Evolutionary conservation across 1,140 invertebrate species (phyloP), one percentile per base, ranked within the genome.

Genomic region (Meloidogyne floridensis): DNA sequence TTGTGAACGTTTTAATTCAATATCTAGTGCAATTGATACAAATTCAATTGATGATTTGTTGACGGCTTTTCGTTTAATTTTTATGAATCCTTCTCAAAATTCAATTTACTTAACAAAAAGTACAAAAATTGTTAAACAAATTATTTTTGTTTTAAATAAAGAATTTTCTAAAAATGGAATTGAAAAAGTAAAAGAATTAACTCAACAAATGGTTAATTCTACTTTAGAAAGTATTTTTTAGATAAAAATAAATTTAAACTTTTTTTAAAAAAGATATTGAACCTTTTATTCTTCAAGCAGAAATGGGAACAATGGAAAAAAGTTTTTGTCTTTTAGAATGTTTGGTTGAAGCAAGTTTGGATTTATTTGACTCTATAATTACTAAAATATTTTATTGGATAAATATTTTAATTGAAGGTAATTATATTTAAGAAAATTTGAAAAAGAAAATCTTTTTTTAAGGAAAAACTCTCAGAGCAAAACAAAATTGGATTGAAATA

Each of bases 201-300:
- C 1, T 51, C 3, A 43, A 43, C 15, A 51, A 73, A 51, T 73
- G 72, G 13, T 42, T 42, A 73, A 73, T 73, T 43, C 47, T 73
- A 51, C 32, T 53, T 47, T 47, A 54, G 53, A 51, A 75, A 73
- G 53, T 75, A 53, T n/a, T 53, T 43, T 75, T 43, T n/a, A 18
- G 1, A n/a, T n/a, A 65, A 65, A 7, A 13, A n/a, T n/a, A n/a
- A n/a, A n/a, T 65, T 65, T 7, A 65, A 59, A 59, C 13, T 76
- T 84, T 65, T 18, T 32, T 72, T 18, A n/a, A 80, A n/a, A n/a
- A 11, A 89, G 87, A 87, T 83, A 85, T 83, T 71, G 87, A 87
- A 65, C 87, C 87, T 18, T 87, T 87, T 80, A 78, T 87, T 15
- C 80, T 87, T 65, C 87, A 87, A 83, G 83, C 87, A 32, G 87